A percentile compares a stretch with the other conserved stretches of the same genome.
phyloP scores from a whole-genome alignment of 92 coral and sea anemone genomes.

The Palythoa grandiflora region DNA sequence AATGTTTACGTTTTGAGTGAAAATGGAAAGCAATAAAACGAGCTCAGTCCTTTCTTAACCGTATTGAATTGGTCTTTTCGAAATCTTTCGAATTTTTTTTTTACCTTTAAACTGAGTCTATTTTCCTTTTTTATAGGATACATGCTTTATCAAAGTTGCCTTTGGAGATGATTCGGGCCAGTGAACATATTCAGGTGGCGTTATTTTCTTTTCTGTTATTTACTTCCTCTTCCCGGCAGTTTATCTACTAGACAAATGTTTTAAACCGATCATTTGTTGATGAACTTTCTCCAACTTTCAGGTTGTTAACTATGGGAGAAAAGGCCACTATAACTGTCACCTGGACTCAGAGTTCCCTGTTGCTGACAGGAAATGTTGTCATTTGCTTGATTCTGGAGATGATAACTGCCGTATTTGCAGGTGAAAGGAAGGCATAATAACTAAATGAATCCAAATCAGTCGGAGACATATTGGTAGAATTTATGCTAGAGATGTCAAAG shows the following conservation, averaged over 20 bases:
- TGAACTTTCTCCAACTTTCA: constrained; percentile 7
- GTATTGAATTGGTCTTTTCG: not conserved
- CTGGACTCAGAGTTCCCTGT: constrained; percentile 81
- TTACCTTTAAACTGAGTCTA: not conserved
- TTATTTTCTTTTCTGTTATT: no score
- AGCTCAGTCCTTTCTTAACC: no score
- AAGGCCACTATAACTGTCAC: constrained; percentile 97
- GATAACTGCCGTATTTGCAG: constrained; percentile 89
- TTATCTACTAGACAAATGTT: no score
- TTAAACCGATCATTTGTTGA: not conserved
- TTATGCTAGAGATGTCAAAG: no score
- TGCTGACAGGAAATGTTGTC: constrained; percentile 79
- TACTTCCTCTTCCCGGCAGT: no score
- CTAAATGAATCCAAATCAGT: no score
- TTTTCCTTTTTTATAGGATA: constrained; percentile 57
- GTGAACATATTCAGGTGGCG: constrained; percentile 90
- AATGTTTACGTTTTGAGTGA: no score
- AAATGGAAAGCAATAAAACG: no score
- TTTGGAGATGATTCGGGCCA: constrained; percentile 79
- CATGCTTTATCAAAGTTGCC: constrained; percentile 85
- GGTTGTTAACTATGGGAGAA: constrained; percentile 93
- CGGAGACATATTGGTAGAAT: no score
- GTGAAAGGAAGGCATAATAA: constrained; percentile 39
- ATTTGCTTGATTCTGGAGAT: constrained; percentile 66
- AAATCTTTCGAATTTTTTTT: not conserved